phyloP scores from a whole-genome alignment of 2,113 vertebrate genomes.

The Hemiscyllium ocellatum region DNA sequence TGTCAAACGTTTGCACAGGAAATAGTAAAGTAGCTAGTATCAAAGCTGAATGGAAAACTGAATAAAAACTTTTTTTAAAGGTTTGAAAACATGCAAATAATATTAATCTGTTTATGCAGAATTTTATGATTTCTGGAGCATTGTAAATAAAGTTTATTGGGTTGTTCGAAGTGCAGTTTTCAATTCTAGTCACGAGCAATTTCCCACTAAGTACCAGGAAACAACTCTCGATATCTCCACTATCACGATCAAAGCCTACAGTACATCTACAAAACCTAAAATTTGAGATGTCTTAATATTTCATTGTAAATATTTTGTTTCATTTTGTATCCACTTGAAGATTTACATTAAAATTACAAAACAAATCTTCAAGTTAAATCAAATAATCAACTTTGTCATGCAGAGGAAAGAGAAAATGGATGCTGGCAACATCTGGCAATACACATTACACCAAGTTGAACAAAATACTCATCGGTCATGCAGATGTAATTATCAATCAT shows the following conservation, averaged over 20 bases:
- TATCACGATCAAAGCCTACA: neutral
- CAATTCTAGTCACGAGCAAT: neutral
- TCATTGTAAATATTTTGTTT: neutral
- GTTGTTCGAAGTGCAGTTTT: neutral
- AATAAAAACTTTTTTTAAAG: neutral
- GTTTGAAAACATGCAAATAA: neutral
- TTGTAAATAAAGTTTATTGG: too few relatives aligned
- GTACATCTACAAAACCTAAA: neutral
- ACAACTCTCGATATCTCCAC: neutral
- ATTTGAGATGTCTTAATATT: neutral
- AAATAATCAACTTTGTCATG: neutral
- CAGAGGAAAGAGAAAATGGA: neutral
- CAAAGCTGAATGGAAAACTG: neutral
- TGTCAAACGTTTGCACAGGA: neutral
- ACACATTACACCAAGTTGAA: neutral
- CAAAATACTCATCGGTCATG: neutral
- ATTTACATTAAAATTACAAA: neutral
- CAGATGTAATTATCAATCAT: neutral
- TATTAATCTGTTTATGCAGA: too few relatives aligned
- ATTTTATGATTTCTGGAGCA: neutral
- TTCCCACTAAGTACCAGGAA: neutral
- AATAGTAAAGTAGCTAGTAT: neutral
- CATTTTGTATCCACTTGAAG: neutral
- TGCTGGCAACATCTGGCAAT: neutral
- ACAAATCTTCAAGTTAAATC: neutral